Base-by-base conservation (phyloP, 2,888 invertebrate genomes). In the Phyto melanocephala region DNA sequence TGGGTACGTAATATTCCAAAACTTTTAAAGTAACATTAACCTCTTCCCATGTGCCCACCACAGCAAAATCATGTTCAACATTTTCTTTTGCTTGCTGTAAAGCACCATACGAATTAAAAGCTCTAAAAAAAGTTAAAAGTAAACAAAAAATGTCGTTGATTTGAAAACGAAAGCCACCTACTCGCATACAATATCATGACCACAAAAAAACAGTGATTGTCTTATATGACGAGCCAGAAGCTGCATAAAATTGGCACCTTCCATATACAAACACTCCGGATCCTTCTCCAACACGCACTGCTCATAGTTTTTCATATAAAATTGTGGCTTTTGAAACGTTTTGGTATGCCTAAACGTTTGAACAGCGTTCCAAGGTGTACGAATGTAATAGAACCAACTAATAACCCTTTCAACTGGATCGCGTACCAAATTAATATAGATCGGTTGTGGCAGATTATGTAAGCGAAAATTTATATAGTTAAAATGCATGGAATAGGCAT, bases 361-460 rank as follows among this genome's bases (percentile, higher is more conserved):
- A 22, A 97, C 96, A 90, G 96, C 97, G 91, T 97, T 95, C 97
- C 97, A 97, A 0, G 97, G 97, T 0, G 97, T 96, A 62, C 97
- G 92, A 22, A 97, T 95, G 90, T 96, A 97, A 91, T 97, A 97
- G 90, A 96, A 97, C 97, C 97, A 97, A 6, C 96, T 96, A 88
- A 97, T 97, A 11, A 97, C 95, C 52, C 97, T 93, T 89, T 97
- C 97, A 22, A 97, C 95, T 0, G 97, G 97, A 92, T 97, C 97
- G 20, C 97, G 93, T 2, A 97, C 96, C 88, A 97, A 93, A 91
- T 97, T 97, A 86, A 97, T 94, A 91, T 97, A 97, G 87, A 97
- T 96, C 0, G 97, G 97, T 86, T 94, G 93, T 0, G 96, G 95
- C 86, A 94, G 93, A 62, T 95, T 94, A 88, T 93, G 95, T 87